Conservation (phyloP, 2,113 vertebrate genomes). For the Eira barbara region DNA sequence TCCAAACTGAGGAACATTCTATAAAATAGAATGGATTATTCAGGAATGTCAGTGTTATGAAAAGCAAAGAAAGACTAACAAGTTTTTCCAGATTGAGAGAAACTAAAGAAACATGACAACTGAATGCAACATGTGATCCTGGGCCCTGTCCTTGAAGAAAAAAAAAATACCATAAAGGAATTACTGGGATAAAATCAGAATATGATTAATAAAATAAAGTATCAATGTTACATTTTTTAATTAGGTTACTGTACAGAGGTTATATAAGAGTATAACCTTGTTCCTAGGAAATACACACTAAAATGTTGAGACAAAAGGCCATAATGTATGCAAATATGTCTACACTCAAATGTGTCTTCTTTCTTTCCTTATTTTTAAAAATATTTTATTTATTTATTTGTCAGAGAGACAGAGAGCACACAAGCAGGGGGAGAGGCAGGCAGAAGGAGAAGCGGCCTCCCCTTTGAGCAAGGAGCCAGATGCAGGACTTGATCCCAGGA, state of each 20-base stretch:
- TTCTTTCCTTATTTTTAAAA: neutral
- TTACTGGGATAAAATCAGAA: neutral
- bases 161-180: neutral
- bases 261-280: neutral
- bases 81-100: neutral
- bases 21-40: neutral
- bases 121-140: neutral
- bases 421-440: neutral
- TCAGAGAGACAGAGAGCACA: neutral
- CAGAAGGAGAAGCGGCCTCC: neutral
- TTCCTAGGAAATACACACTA: neutral
- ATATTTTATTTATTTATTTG: neutral
- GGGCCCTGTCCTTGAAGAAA: neutral
- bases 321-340: neutral
- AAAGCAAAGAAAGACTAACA: neutral
- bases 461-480: too few species aligned
- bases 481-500: too few species aligned
- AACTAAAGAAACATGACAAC: neutral
- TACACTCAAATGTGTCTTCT: neutral
- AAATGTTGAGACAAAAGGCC: neutral
- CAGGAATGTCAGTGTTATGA: neutral
- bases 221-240: neutral
- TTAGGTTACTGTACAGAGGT: neutral
- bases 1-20: neutral
- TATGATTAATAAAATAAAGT: neutral